Evolutionary conservation across 2,113 vertebrate genomes (phyloP).

Genomic region (Orcinus orca): DNA sequence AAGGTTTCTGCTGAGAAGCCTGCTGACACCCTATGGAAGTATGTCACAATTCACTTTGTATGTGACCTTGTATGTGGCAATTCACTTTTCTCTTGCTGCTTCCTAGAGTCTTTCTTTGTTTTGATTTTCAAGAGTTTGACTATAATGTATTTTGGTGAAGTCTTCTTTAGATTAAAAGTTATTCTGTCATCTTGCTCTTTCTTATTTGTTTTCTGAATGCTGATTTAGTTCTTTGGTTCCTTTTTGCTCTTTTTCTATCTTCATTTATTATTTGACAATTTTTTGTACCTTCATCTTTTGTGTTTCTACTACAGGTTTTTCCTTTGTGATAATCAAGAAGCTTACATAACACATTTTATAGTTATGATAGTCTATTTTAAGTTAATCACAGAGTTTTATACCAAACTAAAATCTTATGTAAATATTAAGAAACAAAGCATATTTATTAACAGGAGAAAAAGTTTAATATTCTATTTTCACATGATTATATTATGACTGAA

Average conservation of each 20-base stretch:
- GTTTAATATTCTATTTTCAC: neutral
- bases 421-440: neutral
- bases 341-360: neutral
- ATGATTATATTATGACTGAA: neutral
- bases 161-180: neutral
- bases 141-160: neutral
- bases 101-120: neutral
- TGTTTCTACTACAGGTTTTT: neutral
- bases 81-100: neutral
- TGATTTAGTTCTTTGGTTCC: neutral
- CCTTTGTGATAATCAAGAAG: neutral
- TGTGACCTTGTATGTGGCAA: neutral
- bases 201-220: neutral
- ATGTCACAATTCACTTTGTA: neutral
- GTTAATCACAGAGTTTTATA: neutral
- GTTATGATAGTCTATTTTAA: neutral
- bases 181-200: neutral
- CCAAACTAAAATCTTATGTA: neutral
- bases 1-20: neutral
- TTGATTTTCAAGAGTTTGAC: neutral
- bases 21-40: neutral
- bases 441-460: neutral
- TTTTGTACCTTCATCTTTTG: neutral
- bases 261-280: neutral
- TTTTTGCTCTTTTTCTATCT: neutral